Conservation (phyloP, 2,888 invertebrate genomes). For the Tigriopus californicus region DNA sequence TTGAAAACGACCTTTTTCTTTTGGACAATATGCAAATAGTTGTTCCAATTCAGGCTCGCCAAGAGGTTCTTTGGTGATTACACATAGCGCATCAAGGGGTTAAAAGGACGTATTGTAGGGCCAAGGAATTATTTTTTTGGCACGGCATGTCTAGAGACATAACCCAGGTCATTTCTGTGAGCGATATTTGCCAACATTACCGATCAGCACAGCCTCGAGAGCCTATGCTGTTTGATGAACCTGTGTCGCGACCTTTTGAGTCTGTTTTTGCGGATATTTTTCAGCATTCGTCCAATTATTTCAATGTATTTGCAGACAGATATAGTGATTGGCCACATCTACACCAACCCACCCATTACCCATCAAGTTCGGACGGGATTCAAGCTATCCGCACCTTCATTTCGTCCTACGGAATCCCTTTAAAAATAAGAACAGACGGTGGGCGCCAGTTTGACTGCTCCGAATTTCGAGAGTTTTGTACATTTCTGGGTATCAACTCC, state of each 20-base stretch:
- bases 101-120: neutral
- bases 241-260: conserved; percentile 3
- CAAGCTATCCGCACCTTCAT: neutral
- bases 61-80: neutral
- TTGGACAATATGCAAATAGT: neutral
- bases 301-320: neutral
- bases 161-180: neutral
- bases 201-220: neutral
- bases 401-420: neutral
- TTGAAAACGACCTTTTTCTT: neutral
- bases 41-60: neutral
- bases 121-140: neutral
- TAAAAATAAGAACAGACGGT: neutral
- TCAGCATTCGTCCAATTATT: neutral
- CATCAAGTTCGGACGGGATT: neutral
- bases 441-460: neutral
- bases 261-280: neutral
- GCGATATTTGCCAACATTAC: neutral
- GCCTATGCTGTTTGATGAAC: neutral
- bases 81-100: neutral
- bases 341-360: neutral
- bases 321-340: conserved; percentile 10
- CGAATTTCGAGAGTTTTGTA: neutral
- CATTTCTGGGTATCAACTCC: neutral
- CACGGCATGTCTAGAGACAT: neutral